These are phyloP conservation scores for Cheiracanthium punctorium DNA, from an alignment of 2,888 invertebrate genomes.

Conservation along the genomic window DNA sequence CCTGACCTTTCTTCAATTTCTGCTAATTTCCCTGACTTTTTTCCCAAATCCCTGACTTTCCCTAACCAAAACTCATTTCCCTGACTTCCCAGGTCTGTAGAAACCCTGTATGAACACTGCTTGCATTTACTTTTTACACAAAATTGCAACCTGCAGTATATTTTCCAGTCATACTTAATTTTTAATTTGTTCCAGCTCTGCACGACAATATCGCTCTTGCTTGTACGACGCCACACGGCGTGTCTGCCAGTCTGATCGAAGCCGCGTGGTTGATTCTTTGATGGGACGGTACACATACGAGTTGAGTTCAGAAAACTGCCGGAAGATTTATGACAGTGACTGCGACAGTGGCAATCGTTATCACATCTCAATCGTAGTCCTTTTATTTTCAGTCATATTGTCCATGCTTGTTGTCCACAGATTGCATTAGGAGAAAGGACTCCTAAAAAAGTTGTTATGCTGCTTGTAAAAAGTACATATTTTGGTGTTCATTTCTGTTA, in stretches of 20 bases:
- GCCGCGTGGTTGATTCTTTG: constrained; percentile 45
- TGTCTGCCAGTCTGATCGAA: constrained; percentile 45
- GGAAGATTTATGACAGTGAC: constrained; percentile 48
- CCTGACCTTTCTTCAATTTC: too few species aligned
- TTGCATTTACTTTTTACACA: too few species aligned
- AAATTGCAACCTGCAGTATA: too few species aligned
- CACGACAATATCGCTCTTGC: constrained; percentile 52
- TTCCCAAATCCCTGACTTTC: too few species aligned
- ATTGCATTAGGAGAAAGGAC: not conserved
- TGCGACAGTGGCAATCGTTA: constrained; percentile 17
- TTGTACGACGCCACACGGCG: constrained; percentile 50
- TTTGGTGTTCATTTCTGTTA: too few species aligned
- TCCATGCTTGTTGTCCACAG: not conserved
- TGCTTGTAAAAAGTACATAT: not conserved
- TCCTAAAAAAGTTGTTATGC: not conserved
- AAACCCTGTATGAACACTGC: too few species aligned
- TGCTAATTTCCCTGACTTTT: too few species aligned
- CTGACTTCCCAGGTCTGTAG: too few species aligned
- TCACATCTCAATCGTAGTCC: not conserved
- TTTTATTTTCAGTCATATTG: not conserved
- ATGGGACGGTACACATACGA: constrained; percentile 50
- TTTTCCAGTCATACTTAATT: too few species aligned
- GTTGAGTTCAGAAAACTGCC: constrained; percentile 37
- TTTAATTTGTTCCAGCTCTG: constrained; percentile 47
- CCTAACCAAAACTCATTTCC: too few species aligned